Conservation (phyloP, 2,113 vertebrate species). For the Butastur rufipennis region DNA sequence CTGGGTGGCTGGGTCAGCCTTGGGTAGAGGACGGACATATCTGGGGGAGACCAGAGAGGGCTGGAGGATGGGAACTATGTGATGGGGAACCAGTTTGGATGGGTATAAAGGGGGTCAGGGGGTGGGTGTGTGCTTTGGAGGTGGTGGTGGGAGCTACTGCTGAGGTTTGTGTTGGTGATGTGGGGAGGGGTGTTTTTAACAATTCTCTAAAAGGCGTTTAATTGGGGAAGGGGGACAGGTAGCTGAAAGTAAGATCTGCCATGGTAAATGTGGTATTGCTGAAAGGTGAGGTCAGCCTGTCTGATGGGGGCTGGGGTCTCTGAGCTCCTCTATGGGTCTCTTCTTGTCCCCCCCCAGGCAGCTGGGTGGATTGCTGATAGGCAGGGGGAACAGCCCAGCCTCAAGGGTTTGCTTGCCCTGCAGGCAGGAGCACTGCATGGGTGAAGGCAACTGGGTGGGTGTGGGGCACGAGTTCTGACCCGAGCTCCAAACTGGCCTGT, state of each 20-base stretch:
- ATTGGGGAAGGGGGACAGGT: too few relatives aligned
- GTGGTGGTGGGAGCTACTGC: not conserved
- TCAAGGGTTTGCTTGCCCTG: not conserved
- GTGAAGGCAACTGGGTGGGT: not conserved
- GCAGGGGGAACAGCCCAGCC: rapidly evolving
- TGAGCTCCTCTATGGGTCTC: too few relatives aligned
- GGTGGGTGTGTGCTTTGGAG: not conserved
- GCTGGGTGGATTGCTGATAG: too few relatives aligned
- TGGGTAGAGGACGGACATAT: not conserved
- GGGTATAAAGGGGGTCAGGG: not conserved
- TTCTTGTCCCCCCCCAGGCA: not conserved
- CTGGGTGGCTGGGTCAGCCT: not conserved
- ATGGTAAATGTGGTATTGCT: not conserved
- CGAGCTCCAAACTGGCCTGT: rapidly evolving
- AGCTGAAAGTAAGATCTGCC: too few relatives aligned
- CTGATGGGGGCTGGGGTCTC: not conserved
- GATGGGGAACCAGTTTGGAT: not conserved
- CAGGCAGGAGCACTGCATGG: not conserved
- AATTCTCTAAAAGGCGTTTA: not conserved
- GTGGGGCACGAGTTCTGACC: not conserved
- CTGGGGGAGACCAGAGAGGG: not conserved
- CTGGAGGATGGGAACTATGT: not conserved
- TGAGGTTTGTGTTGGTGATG: not conserved
- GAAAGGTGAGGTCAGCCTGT: not conserved
- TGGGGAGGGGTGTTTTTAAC: not conserved